A percentile compares a stretch with the other conserved stretches of the same genome.
phyloP scores from a whole-genome alignment of 2,113 vertebrate genomes.

The Aptenodytes patagonicus region DNA sequence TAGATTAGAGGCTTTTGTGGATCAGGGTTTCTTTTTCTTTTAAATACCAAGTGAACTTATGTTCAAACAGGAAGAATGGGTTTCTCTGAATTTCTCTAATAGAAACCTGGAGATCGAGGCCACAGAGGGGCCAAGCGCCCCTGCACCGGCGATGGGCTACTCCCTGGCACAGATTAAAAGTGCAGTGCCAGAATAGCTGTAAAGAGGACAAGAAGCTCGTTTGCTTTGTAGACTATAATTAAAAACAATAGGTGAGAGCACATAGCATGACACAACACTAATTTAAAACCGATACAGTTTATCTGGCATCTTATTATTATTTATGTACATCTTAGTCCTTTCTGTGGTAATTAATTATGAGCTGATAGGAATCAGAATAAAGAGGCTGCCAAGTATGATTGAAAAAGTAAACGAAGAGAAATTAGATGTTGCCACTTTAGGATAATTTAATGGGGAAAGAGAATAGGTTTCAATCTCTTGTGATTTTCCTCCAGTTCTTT shows the following conservation, averaged over 20 bases:
- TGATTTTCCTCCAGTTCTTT: background rate
- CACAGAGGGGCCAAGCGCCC: background rate
- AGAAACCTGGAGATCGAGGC: background rate
- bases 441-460: background rate
- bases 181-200: background rate
- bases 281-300: constrained; percentile 70
- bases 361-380: constrained; percentile 39
- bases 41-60: background rate
- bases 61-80: background rate
- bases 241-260: constrained; percentile 63
- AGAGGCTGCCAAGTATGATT: constrained; percentile 16
- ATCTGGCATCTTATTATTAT: constrained; percentile 67
- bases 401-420: constrained; percentile 6
- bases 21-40: background rate
- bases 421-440: background rate
- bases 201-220: constrained; percentile 33
- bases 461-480: background rate
- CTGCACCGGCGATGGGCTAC: background rate
- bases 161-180: background rate
- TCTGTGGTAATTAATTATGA: constrained; percentile 52
- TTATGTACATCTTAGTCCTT: constrained; percentile 52
- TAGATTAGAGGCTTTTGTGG: background rate
- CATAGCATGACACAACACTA: constrained; percentile 32
- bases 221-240: constrained; percentile 64
- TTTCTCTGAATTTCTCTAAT: background rate